Base-by-base conservation (phyloP, 2,888 invertebrate species). In the Agrotis puta region DNA sequence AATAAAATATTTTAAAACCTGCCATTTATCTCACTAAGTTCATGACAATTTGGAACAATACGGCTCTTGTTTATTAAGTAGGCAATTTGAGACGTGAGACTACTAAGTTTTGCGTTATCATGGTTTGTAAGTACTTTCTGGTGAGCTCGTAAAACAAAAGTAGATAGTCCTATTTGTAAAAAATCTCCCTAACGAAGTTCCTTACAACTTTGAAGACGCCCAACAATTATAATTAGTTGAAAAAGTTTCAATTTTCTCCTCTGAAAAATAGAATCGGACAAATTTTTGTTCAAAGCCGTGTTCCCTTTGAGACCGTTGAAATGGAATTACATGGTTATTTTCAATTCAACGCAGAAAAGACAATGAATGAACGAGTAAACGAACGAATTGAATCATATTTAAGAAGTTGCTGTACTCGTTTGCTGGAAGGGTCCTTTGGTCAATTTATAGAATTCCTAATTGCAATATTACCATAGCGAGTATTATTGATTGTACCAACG, bases 291-390 rank as follows among this genome's bases (percentile, higher is more conserved):
- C 74, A 78, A 80, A 84, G 78, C 76, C 63, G 61, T 69, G 69
- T 64, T 74, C 71, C 80, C 82, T 86, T 89, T 89, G 87, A 82
- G 81, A 81, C 75, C 70, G 82, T 73, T 81, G 81, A 70, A 86
- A 87, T 88, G 74, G 78, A 88, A 87, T 88, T 88, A 87, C 75
- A 85, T 78, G 77, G 81, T 83, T 81, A 85, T 85, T 82, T 85
- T 81, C 81, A 86, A 79, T 84, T 79, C 79, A 81, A 77, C 73
- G 68, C 75, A 79, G 84, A 57, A 72, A 66, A 51, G 77, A 79
- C 67, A 85, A 86, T 74, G 80, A 84, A 84, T 77, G 84, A 82
- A 80, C 74, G 76, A 83, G 82, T 84, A 82, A 85, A 81, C 81
- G 83, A 85, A 83, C 77, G 82, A 81, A 83, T 79, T 70, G 79